A percentile compares a stretch with the other conserved stretches of the same genome.
phyloP scores from a whole-genome alignment of 2,113 vertebrate genomes.

The Poeciliopsis turrubarensis region DNA sequence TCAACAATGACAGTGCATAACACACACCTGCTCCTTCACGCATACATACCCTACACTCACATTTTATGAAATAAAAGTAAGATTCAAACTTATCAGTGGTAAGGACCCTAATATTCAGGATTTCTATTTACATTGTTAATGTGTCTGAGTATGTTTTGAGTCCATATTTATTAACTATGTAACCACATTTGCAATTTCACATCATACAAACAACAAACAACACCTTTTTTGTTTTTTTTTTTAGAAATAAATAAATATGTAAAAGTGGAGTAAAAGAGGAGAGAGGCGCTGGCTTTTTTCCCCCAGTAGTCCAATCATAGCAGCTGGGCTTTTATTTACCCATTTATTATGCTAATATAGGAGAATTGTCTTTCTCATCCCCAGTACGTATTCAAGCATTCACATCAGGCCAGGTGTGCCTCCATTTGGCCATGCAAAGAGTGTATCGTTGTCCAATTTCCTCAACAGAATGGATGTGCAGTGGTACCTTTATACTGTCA shows the following conservation, averaged over 20 bases:
- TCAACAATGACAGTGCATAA: slow-evolving; percentile 57
- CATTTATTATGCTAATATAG: slow-evolving; percentile 72
- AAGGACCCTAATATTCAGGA: slow-evolving; percentile 56
- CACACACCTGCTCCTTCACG: slow-evolving; percentile 8
- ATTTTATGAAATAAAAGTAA: slow-evolving; percentile 61
- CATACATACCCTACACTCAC: slow-evolving; percentile 38
- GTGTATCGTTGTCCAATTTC: slow-evolving; percentile 46
- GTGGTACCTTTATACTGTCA: slow-evolving; percentile 58
- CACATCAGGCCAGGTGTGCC: slow-evolving; percentile 75
- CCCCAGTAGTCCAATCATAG: slow-evolving; percentile 70
- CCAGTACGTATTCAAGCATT: slow-evolving; percentile 72
- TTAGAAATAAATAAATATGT: slow-evolving; percentile 71
- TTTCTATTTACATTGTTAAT: slow-evolving; percentile 76
- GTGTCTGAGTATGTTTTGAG: slow-evolving; percentile 56
- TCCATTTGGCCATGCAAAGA: slow-evolving; percentile 76
- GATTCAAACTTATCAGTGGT: slow-evolving; percentile 57
- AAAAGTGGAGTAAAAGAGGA: slow-evolving; percentile 61
- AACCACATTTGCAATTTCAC: slow-evolving; percentile 77
- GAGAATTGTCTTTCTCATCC: slow-evolving; percentile 66
- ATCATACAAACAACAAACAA: slow-evolving; percentile 76
- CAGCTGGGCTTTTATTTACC: slow-evolving; percentile 73
- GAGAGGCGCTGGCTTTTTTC: slow-evolving; percentile 53
- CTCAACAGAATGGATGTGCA: slow-evolving; percentile 55
- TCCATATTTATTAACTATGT: slow-evolving; percentile 57
- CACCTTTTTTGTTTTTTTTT: slow-evolving; percentile 48